These are phyloP conservation scores for Polyploca ridens DNA, from an alignment of 2,888 invertebrate genomes.

Conservation along the genomic window DNA sequence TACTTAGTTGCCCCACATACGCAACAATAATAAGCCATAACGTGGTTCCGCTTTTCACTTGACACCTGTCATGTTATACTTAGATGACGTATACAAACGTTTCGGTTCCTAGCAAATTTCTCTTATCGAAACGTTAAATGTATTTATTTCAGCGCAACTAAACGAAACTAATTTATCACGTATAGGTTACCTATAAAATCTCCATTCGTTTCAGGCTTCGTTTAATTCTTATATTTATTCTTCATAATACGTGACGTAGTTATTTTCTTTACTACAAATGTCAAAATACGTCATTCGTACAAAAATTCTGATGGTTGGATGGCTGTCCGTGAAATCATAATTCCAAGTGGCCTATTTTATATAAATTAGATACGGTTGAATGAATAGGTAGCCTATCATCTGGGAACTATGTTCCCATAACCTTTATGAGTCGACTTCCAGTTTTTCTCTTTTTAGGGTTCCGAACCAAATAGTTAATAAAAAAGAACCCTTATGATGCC, in stretches of 20 bases:
- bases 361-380: too few relatives aligned
- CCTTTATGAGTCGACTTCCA: too few relatives aligned
- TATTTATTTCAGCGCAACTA: background rate
- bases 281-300: too few relatives aligned
- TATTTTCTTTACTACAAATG: background rate
- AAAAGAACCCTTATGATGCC: too few relatives aligned
- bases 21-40: background rate
- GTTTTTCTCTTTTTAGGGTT: too few relatives aligned
- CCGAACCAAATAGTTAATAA: too few relatives aligned
- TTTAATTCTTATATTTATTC: background rate
- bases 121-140: background rate
- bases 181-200: background rate
- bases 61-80: background rate
- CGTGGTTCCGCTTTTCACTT: background rate
- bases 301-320: too few relatives aligned
- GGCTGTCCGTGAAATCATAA: too few relatives aligned
- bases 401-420: too few relatives aligned
- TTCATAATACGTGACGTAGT: background rate
- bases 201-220: background rate
- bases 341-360: background rate
- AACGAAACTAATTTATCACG: background rate
- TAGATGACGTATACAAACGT: background rate
- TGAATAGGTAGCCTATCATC: too few relatives aligned
- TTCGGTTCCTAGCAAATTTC: constrained; percentile 1
- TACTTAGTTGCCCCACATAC: background rate